Base-by-base conservation (phyloP, 2,113 vertebrate species). In the Speoplatyrhinus poulsoni region DNA sequence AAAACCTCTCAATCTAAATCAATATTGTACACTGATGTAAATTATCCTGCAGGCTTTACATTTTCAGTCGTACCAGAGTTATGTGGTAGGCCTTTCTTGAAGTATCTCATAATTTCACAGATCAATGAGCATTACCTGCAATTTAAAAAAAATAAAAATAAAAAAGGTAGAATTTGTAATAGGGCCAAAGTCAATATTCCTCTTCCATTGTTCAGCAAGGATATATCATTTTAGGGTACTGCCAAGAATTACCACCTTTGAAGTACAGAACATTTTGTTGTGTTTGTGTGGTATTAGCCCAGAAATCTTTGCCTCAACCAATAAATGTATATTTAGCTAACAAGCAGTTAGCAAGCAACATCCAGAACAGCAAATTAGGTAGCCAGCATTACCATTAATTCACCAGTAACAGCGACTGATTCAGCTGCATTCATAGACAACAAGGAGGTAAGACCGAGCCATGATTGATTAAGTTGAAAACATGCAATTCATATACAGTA, bases 61-160 rank as follows among this genome's bases (percentile, higher is more conserved):
- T 88, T 87, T 84, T 79, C 73, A 67, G 61, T 36, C 67, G 84
- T 84, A 79, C 84, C 85, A 85, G 80, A 81, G 83, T 85, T 70
- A 88, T 87, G 82, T 81, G 82, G 68, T 68, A 71, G 68, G 68
- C 53, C 74, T 87, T 89, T 89, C 79, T 88, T 90, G 90, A 81
- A 81, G 88, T 76, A 61, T 77, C 85, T 87, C 88, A 89, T 91
- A 85, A 91, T 92, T 92, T 91, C 88, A 88, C 86, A 90, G 88
- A 91, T 90, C 91, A 90, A 89, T 90, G 88, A 87, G 81, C 89
- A 91, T 91, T 85, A 90, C 87, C 86, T 87, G 87, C 69, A 56
- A 72, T 82, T 72, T 85, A 82, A 67, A 47, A 69, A 73, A 60
- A 77, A 49, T 47, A 17, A 33, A 41, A 41, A 61, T 60, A 68